Evolutionary conservation across 2,113 vertebrate species (phyloP).

Genomic region (Anarrhichthys ocellatus): DNA sequence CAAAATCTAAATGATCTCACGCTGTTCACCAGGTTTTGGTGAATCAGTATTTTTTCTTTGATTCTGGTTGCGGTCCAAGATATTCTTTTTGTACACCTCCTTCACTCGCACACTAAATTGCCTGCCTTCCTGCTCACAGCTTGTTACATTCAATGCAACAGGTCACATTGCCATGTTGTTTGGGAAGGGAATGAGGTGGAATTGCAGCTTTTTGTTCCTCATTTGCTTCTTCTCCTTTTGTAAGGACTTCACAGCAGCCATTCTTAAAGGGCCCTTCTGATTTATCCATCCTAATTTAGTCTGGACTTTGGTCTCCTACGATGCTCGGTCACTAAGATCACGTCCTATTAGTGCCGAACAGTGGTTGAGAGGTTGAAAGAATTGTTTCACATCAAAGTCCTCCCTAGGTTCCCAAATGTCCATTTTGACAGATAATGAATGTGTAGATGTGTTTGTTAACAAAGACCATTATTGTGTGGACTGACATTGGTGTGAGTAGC

Average conservation of each 20-base stretch:
- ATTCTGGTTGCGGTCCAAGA: conserved; percentile 1
- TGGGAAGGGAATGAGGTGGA: conserved; percentile 35
- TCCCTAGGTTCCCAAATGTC: neutral
- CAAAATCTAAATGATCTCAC: neutral
- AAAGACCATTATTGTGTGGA: neutral
- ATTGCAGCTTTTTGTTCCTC: conserved; percentile 35
- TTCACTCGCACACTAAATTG: conserved; percentile 24
- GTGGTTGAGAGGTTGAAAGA: conserved; percentile 8
- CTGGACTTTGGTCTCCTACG: neutral
- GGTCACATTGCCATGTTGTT: conserved; percentile 27
- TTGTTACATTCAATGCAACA: conserved; percentile 17
- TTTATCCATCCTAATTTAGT: conserved; percentile 34
- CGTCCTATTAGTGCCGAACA: conserved; percentile 6
- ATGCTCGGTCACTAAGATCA: neutral
- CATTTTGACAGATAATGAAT: neutral
- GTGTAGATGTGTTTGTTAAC: neutral
- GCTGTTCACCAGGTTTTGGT: conserved; percentile 5
- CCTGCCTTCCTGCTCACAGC: conserved; percentile 18
- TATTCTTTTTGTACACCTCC: conserved; percentile 19
- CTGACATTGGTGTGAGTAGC: conserved; percentile 1
- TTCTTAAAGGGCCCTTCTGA: neutral
- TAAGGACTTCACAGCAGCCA: conserved; percentile 21
- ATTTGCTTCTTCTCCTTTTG: conserved; percentile 34
- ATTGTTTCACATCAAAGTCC: conserved; percentile 9
- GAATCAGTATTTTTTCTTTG: conserved; percentile 15